Percentiles rank a stretch among this genome's conserved stretches.
Conservation (phyloP, 2,888 invertebrate genomes). For the Ornithoptera priamus region DNA sequence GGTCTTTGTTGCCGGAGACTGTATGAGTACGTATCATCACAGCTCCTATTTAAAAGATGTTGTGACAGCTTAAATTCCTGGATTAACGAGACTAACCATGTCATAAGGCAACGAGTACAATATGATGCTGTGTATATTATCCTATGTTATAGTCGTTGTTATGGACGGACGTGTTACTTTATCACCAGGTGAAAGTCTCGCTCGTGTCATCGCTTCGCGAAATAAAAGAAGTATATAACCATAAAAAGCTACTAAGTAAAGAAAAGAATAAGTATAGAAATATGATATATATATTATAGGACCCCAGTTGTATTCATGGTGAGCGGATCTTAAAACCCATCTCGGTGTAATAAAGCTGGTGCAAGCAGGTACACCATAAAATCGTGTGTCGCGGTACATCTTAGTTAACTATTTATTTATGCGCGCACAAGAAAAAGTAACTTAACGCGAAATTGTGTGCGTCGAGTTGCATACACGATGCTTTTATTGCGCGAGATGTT, state of each 20-base stretch:
- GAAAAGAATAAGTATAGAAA: constrained; percentile 1
- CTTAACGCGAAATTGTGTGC: constrained; percentile 40
- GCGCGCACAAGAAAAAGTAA: constrained; percentile 46
- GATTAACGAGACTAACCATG: too few species aligned
- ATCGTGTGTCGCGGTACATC: constrained; percentile 49
- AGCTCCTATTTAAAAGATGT: too few species aligned
- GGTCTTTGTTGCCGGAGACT: too few species aligned
- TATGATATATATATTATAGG: neutral
- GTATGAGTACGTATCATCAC: too few species aligned
- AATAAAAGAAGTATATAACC: too few species aligned
- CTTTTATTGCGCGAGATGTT: constrained; percentile 41
- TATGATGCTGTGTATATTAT: too few species aligned
- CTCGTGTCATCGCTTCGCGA: too few species aligned
- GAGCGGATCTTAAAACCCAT: constrained; percentile 19
- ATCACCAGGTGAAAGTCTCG: too few species aligned
- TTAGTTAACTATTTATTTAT: constrained; percentile 57
- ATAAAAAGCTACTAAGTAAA: neutral
- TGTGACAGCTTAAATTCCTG: too few species aligned
- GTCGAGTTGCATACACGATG: constrained; percentile 31
- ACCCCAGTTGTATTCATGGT: neutral
- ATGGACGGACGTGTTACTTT: too few species aligned
- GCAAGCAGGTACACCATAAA: constrained; percentile 49
- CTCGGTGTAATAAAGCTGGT: constrained; percentile 49
- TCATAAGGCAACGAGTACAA: too few species aligned
- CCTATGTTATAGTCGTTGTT: too few species aligned